phyloP scores from a whole-genome alignment of 2,113 vertebrate species.

The Mastomys coucha region DNA sequence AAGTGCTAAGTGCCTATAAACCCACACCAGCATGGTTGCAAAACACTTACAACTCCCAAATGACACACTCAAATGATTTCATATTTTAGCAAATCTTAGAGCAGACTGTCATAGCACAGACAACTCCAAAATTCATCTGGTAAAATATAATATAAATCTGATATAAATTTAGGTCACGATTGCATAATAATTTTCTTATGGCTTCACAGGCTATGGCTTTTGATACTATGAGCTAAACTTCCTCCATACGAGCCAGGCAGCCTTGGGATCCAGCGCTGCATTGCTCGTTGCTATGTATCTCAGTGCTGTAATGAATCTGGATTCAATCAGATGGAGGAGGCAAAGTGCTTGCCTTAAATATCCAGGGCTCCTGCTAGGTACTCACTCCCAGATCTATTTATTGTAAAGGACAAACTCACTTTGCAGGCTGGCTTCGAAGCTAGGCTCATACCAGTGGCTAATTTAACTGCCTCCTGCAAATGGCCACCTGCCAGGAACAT shows the following conservation, averaged over 20 bases:
- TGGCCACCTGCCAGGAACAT: conserved; percentile 30
- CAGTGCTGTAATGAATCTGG: conserved; percentile 47
- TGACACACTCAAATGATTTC: neutral
- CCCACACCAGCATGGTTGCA: neutral
- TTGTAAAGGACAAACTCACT: neutral
- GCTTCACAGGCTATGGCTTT: conserved; percentile 38
- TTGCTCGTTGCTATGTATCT: conserved; percentile 31
- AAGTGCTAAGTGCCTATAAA: neutral
- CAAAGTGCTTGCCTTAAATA: conserved; percentile 33
- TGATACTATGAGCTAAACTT: conserved; percentile 57
- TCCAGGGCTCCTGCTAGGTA: conserved; percentile 12
- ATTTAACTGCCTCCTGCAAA: conserved; percentile 33
- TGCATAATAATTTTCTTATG: neutral
- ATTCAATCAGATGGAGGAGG: conserved; percentile 49
- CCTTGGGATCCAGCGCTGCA: conserved; percentile 27
- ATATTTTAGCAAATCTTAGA: neutral
- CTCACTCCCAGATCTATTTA: conserved; percentile 14
- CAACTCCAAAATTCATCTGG: neutral
- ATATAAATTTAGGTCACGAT: conserved; percentile 9
- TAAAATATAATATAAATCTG: neutral
- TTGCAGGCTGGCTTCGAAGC: neutral
- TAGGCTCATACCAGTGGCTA: neutral
- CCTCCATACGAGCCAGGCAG: conserved; percentile 74
- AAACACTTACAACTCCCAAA: neutral
- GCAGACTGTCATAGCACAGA: neutral